Evolutionary conservation across 1,140 invertebrate genomes (phyloP).

Genomic region (Dolichoris vasculosae): DNA sequence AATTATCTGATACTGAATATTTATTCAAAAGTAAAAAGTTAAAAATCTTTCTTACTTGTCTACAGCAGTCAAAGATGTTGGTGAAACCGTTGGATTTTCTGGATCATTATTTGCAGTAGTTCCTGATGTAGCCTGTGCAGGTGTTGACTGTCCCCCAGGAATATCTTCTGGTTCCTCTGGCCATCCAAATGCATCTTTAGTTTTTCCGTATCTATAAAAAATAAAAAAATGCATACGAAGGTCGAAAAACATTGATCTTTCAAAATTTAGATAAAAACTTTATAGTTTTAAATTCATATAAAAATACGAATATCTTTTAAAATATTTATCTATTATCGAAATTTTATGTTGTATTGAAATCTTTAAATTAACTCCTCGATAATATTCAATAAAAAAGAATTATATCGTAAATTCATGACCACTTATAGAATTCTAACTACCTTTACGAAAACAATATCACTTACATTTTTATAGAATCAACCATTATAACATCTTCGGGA

Average conservation of each 20-base stretch:
- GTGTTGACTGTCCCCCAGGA: slow-evolving; percentile 76
- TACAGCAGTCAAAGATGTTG: slow-evolving; percentile 73
- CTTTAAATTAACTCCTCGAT: background rate
- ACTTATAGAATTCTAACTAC: background rate
- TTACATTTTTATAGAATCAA: slow-evolving; percentile 93
- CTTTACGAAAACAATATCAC: slow-evolving; percentile 30
- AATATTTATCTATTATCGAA: no score
- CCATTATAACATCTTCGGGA: slow-evolving; percentile 90
- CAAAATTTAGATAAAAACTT: no score
- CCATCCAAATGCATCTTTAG: slow-evolving; percentile 97
- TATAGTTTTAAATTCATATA: no score
- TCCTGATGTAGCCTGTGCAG: slow-evolving; percentile 64
- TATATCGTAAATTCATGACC: background rate
- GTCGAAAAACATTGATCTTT: background rate
- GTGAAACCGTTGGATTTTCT: slow-evolving; percentile 69
- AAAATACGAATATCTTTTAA: no score
- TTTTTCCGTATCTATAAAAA: slow-evolving; percentile 86
- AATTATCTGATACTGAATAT: slow-evolving; percentile 7
- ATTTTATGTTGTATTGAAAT: background rate
- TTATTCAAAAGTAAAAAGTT: background rate
- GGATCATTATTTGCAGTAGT: slow-evolving; percentile 67
- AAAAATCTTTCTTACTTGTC: slow-evolving; percentile 72
- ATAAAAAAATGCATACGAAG: background rate
- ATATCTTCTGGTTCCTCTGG: slow-evolving; percentile 95
- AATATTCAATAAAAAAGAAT: background rate